These are phyloP conservation scores for Phalacrocorax carbo DNA, from an alignment of 2,113 vertebrate species.

Conservation along the genomic window DNA sequence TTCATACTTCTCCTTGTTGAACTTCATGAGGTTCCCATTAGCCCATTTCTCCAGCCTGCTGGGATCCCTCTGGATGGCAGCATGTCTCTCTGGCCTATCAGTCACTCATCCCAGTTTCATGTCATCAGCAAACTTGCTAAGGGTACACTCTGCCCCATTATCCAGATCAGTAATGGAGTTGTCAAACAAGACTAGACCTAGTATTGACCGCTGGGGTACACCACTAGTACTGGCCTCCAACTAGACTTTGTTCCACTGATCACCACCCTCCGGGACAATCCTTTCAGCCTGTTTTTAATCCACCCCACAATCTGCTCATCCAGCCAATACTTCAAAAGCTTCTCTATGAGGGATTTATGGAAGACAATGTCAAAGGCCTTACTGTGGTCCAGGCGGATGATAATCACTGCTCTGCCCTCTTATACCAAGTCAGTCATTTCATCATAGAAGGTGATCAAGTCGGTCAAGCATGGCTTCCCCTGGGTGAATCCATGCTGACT, in stretches of 20 bases:
- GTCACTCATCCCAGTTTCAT: not conserved
- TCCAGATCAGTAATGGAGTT: not conserved
- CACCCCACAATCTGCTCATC: not conserved
- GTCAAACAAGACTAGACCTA: not conserved
- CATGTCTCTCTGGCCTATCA: fast-evolving
- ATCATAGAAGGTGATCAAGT: not conserved
- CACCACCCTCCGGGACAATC: not conserved
- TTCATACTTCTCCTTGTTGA: not conserved
- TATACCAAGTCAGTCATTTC: not conserved
- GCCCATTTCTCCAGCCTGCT: not conserved
- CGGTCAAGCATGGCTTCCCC: not conserved
- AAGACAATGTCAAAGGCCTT: not conserved
- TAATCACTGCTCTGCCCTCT: not conserved
- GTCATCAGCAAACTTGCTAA: not conserved
- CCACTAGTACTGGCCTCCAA: not conserved
- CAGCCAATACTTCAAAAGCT: not conserved
- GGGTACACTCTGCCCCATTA: not conserved
- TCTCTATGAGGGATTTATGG: not conserved
- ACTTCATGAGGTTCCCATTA: not conserved
- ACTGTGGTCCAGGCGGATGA: not conserved
- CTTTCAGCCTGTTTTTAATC: not conserved
- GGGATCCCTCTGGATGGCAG: not conserved
- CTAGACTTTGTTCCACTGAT: not conserved
- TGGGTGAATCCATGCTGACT: not conserved
- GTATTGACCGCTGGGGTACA: not conserved